Base-by-base conservation (phyloP, 2,113 vertebrate species). In the Notothenia rossii region DNA sequence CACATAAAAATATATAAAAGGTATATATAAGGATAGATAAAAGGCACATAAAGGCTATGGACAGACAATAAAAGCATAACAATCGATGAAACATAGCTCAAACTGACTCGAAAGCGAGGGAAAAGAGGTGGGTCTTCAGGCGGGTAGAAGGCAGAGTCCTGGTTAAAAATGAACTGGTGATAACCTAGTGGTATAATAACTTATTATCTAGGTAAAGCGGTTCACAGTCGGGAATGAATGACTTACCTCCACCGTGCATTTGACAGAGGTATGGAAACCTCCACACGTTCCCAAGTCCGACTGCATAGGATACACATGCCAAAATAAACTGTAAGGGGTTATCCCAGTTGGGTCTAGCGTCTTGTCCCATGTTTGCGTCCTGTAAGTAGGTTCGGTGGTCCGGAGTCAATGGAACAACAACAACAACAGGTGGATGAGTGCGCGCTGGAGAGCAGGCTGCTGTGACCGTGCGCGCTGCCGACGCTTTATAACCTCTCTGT, bases 251-350 rank as follows among this genome's bases (percentile, higher is more conserved):
- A 75, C 98, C 97, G 0, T 98, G 96, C 96, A 96, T 95, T 84
- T 99, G 98, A 85, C 97, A 99, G 29, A 99, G 94, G 88, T 99
- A 99, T 0, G 98, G 97, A 85, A 99, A 99, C 48, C 98, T 94
- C 98, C 98, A 99, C 43, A 99, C 97, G 15, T 99, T 99, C 12
- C 98, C 98, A 79, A 99, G 92, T 25, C 98, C 98, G 55, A 99
- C 96, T 0, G 97, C 96, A 18, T 96, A 99, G 0, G 97, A 98
- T 51, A 99, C 96, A 86, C 98, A 99, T 0, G 97, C 97, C 0
- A 99, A 93, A 15, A 99, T 20, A 56, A 99, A 99, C 87, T 99
- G 95, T 61, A 95, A 81, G 55, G 96, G 95, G 71, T 88, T 96
- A 84, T 95, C 94, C 98, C 97, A 99, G 0, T 93, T 93, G 0